Evolutionary conservation across 92 coral and sea anemone species (phyloP).

Genomic region (Montipora capitata): DNA sequence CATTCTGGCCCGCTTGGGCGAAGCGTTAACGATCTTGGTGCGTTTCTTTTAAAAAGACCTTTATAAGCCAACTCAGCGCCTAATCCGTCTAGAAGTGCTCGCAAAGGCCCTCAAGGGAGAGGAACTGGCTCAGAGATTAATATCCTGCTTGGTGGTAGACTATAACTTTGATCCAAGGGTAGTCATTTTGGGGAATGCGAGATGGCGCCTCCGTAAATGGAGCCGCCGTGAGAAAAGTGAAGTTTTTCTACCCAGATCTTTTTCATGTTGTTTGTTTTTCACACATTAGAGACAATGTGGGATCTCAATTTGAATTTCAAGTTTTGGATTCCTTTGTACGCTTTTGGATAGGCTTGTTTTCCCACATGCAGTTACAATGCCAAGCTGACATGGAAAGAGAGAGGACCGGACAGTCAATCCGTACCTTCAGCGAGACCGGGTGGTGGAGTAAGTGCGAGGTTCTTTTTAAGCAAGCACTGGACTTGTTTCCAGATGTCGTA

Average conservation of each 20-base stretch:
- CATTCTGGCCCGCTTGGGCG: slow-evolving; percentile 64
- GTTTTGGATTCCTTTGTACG: slow-evolving; percentile 20
- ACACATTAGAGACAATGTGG: slow-evolving; percentile 1
- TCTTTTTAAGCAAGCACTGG: slow-evolving; percentile 49
- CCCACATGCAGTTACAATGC: slow-evolving; percentile 36
- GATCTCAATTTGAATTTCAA: background rate
- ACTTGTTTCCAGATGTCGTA: slow-evolving; percentile 51
- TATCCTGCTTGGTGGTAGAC: slow-evolving; percentile 61
- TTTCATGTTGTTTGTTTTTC: slow-evolving; percentile 64
- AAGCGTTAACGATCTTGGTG: slow-evolving; percentile 45
- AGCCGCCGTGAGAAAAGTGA: slow-evolving; percentile 51
- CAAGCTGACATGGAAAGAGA: too few relatives aligned
- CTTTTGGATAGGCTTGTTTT: slow-evolving; percentile 43
- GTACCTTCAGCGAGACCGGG: slow-evolving; percentile 52
- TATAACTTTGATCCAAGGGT: slow-evolving; percentile 46
- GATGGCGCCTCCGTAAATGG: slow-evolving; percentile 74
- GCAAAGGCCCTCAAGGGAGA: slow-evolving; percentile 77
- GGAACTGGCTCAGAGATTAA: slow-evolving; percentile 61
- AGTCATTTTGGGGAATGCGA: slow-evolving; percentile 55
- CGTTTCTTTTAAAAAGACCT: slow-evolving; percentile 57
- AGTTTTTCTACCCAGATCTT: slow-evolving; percentile 62
- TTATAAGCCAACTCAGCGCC: slow-evolving; percentile 47
- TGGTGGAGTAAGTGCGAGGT: slow-evolving; percentile 49
- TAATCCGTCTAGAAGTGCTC: slow-evolving; percentile 65
- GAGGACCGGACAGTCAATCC: background rate